phyloP scores from a whole-genome alignment of 2,888 invertebrate species.

The Diabrotica balteata region DNA sequence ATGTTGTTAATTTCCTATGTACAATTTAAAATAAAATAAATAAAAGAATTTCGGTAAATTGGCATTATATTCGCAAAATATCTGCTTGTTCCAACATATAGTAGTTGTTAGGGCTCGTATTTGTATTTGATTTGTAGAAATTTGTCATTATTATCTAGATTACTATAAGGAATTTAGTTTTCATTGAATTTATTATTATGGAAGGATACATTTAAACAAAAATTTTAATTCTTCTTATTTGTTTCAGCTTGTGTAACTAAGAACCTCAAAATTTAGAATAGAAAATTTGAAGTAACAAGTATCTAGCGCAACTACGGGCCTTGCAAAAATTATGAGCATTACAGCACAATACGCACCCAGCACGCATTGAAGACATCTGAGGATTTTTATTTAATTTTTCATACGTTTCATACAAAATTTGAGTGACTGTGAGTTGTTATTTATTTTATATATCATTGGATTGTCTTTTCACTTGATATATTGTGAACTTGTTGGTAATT shows the following conservation, averaged over 20 bases:
- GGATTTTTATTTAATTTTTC: slow-evolving; percentile 68
- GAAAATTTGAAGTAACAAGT: slow-evolving; percentile 63
- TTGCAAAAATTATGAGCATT: slow-evolving; percentile 56
- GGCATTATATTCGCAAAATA: too few relatives aligned
- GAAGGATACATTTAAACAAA: slow-evolving; percentile 38
- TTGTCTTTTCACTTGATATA: slow-evolving; percentile 42
- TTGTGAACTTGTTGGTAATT: slow-evolving; percentile 48
- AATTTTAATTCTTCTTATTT: slow-evolving; percentile 42
- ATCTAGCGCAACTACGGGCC: slow-evolving; percentile 60
- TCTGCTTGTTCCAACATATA: too few relatives aligned
- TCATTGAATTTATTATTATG: too few relatives aligned
- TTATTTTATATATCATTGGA: slow-evolving; percentile 45
- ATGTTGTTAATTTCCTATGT: too few relatives aligned
- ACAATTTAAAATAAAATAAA: too few relatives aligned
- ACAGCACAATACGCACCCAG: slow-evolving; percentile 77
- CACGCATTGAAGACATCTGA: slow-evolving; percentile 91
- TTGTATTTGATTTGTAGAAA: too few relatives aligned
- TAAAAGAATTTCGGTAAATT: too few relatives aligned
- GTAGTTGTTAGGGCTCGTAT: too few relatives aligned
- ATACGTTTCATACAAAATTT: slow-evolving; percentile 57
- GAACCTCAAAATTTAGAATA: slow-evolving; percentile 63
- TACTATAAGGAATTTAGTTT: too few relatives aligned
- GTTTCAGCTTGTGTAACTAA: slow-evolving; percentile 74
- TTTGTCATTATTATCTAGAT: too few relatives aligned
- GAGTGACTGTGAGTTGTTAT: slow-evolving; percentile 60